Percentiles rank a stretch among this genome's conserved stretches.
These are phyloP conservation scores for Andricus curvator DNA, from an alignment of 2,888 invertebrate species.

Conservation along the genomic window DNA sequence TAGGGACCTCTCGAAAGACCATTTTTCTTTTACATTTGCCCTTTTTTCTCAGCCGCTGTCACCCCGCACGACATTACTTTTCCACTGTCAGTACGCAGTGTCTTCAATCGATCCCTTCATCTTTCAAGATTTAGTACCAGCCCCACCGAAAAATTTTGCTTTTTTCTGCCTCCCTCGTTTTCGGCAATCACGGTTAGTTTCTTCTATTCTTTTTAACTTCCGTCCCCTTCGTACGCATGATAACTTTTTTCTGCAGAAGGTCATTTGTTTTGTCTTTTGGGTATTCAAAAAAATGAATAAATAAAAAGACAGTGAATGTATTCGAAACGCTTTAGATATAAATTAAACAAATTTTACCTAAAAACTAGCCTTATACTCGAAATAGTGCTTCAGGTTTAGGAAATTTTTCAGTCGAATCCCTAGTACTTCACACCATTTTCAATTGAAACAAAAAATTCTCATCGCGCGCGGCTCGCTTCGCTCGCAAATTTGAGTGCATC, in stretches of 20 bases:
- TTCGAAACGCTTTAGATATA: too few species aligned
- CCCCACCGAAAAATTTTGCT: slow-evolving; percentile 7
- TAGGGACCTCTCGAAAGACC: slow-evolving; percentile 18
- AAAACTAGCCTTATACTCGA: too few species aligned
- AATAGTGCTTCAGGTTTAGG: too few species aligned
- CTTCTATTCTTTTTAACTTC: background rate
- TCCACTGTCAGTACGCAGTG: slow-evolving; percentile 31
- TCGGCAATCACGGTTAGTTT: background rate
- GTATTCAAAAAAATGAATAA: too few species aligned
- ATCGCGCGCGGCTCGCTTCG: too few species aligned
- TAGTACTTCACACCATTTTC: too few species aligned
- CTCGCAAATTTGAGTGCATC: too few species aligned
- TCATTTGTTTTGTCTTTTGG: background rate
- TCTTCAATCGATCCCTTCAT: slow-evolving; percentile 36
- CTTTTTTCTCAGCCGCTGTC: slow-evolving; percentile 11
- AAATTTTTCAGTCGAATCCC: too few species aligned
- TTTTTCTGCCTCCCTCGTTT: slow-evolving; percentile 14
- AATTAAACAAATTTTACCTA: too few species aligned
- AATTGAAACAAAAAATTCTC: too few species aligned
- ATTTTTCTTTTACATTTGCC: slow-evolving; percentile 22
- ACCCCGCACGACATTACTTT: slow-evolving; percentile 23
- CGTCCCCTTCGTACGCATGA: background rate
- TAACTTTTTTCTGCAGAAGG: slow-evolving; percentile 17
- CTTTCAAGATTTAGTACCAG: slow-evolving; percentile 25
- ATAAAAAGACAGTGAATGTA: too few species aligned